Evolutionary conservation across 2,113 vertebrate genomes (phyloP).

Genomic region (Morone chrysops): DNA sequence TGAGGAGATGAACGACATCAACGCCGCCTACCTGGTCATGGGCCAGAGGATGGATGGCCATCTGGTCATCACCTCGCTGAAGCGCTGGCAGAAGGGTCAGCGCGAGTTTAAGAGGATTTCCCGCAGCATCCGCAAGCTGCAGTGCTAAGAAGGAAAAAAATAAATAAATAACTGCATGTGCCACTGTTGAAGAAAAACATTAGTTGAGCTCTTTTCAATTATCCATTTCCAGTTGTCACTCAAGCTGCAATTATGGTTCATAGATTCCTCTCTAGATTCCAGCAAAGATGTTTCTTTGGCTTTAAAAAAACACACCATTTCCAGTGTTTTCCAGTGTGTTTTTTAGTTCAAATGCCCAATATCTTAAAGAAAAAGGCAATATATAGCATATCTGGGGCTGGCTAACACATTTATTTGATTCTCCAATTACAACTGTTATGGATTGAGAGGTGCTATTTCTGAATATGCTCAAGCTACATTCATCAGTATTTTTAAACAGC

Average conservation of each 20-base stretch:
- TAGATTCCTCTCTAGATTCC: slow-evolving; percentile 7
- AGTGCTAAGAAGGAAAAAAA: slow-evolving; percentile 85
- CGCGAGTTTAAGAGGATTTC: slow-evolving; percentile 96
- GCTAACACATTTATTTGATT: neutral
- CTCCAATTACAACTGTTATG: neutral
- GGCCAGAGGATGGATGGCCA: slow-evolving; percentile 95
- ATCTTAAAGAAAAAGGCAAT: neutral
- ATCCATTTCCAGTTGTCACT: neutral
- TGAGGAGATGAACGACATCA: slow-evolving; percentile 98
- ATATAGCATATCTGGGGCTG: neutral
- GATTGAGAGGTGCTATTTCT: neutral
- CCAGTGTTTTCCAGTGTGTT: neutral
- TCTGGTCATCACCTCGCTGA: slow-evolving; percentile 97
- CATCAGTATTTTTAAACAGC: neutral
- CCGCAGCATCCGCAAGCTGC: slow-evolving; percentile 96
- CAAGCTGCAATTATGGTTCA: neutral
- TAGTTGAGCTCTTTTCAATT: slow-evolving; percentile 21
- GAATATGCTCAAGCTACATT: neutral
- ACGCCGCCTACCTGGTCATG: slow-evolving; percentile 96
- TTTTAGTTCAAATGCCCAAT: neutral
- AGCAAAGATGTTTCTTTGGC: slow-evolving; percentile 7
- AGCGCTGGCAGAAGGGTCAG: slow-evolving; percentile 97
- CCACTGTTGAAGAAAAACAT: slow-evolving; percentile 21
- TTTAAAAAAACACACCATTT: slow-evolving; percentile 10
- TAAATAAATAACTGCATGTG: slow-evolving; percentile 20